Base-by-base conservation (phyloP, 2,888 invertebrate species). In the Plebejus melissa region DNA sequence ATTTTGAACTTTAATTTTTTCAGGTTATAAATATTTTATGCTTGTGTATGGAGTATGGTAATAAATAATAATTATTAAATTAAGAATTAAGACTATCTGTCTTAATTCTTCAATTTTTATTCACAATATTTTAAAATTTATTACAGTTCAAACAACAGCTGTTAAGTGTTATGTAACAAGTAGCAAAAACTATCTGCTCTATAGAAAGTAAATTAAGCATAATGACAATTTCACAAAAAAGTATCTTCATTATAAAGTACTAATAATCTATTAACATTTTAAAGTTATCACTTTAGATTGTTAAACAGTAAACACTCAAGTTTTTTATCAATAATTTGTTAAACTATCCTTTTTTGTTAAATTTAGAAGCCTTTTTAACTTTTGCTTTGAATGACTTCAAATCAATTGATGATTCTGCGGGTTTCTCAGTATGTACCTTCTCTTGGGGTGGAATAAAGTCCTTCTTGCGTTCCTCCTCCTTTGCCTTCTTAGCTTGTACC, bases 381-480 rank as follows among this genome's bases (percentile, higher is more conserved):
- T 97, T 98, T 50, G 95, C 94, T 86, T 97, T 98, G 0, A 98
- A 88, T 72, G 95, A 93, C 60, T 95, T 94, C 41, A 98, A 94
- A 86, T 98, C 95, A 60, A 98, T 87, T 75, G 86, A 86, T 76
- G 84, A 69, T 76, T 90, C 87, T 71, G 83, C 79, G 75, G 84
- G 82, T 71, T 83, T 82, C 46, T 75, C 76, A 78, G 83, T 83
- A 5, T 80, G 80, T 0, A 83, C 78, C 77, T 88, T 87, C 86
- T 98, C 98, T 80, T 94, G 91, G 0, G 98, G 98, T 74, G 98
- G 97, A 80, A 98, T 92, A 86, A 97, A 98, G 77, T 96, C 96
- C 87, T 96, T 95, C 79, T 96, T 96, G 80, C 98, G 94, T 80
- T 95, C 95, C 82, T 97, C 97, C 79, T 97, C 95, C 80, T 96